Evolutionary conservation across 2,113 vertebrate species (phyloP).

Genomic region (Trichomycterus rosablanca): DNA sequence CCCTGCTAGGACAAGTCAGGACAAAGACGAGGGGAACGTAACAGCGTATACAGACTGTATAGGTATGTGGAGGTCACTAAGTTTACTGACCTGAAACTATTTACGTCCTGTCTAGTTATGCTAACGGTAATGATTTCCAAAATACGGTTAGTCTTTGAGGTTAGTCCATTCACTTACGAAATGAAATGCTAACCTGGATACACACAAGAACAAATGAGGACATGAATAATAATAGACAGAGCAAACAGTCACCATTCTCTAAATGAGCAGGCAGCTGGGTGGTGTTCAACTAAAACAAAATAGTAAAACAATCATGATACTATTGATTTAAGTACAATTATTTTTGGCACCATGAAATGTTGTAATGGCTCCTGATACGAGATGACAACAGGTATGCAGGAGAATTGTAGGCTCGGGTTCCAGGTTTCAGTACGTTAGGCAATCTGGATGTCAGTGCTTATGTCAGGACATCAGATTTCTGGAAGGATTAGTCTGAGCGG

Average conservation of each 20-base stretch:
- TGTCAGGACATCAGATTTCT: no score
- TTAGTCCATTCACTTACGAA: no score
- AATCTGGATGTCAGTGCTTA: not conserved
- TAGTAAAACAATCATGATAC: no score
- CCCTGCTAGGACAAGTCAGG: no score
- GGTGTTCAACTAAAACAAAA: no score
- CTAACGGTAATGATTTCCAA: conserved; percentile 31
- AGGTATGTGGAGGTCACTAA: conserved; percentile 22
- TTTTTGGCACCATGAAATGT: not conserved
- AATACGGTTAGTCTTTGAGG: no score
- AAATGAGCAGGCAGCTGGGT: not conserved
- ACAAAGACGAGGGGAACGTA: no score
- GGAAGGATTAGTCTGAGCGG: not conserved
- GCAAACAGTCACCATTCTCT: no score
- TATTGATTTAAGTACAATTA: no score
- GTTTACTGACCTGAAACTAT: conserved; percentile 1
- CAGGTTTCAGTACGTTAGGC: not conserved
- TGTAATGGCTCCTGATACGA: not conserved
- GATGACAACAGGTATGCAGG: not conserved
- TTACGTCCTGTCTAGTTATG: conserved; percentile 5
- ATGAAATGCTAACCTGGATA: no score
- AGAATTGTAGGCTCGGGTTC: not conserved
- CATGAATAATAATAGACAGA: conserved; percentile 29
- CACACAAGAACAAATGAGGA: not conserved
- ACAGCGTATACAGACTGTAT: no score